Evolutionary conservation across 1,140 invertebrate genomes (phyloP), one percentile per base, ranked within the genome.

Genomic region (Mamestra configurata): DNA sequence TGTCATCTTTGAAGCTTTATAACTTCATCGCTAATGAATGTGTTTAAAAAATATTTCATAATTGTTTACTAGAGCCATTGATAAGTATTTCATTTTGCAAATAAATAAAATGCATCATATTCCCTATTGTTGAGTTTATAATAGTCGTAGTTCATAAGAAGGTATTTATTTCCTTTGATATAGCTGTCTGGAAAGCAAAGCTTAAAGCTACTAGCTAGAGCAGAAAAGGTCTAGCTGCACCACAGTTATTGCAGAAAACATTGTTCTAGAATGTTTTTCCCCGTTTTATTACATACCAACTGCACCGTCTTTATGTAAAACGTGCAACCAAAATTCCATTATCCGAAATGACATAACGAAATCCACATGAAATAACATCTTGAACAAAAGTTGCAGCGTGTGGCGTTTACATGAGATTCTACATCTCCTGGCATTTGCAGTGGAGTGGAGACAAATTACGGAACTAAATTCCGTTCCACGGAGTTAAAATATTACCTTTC

Each of bases 401-500:
- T 68, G 61, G 27, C 46, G 51, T 40, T 68, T 27, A 68, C 59
- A 66, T 40, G 46, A 66, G 31, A 68, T 77, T 66, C 46, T 43
- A 35, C 59, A 77, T 77, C 46, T 76, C 55, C 59, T 55, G 68
- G 46, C 18, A 72, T 72, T 77, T 71, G 22, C 10, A 68, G 18
- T 59, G 70, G 53, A 76, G 70, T 68, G 37, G 20, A 73, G 77
- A 79, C 77, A 82, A 82, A 82, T 82, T 82, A 76, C 59, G 51
- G 31, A 76, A 82, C 76, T 79, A 61, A 64, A 79, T 82, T 79
- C 80, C 61, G 22, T 20, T 13, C 13, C n/a, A 20, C 15, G 4
- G 77, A 77, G 59, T 66, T 80, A 70, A 81, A 78, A 81, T 73
- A 81, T 78, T 51, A 46, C 80, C 80, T 76, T 77, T 78, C 75